Conservation (phyloP, 2,888 invertebrate species). For the Eupithecia pulchellata region DNA sequence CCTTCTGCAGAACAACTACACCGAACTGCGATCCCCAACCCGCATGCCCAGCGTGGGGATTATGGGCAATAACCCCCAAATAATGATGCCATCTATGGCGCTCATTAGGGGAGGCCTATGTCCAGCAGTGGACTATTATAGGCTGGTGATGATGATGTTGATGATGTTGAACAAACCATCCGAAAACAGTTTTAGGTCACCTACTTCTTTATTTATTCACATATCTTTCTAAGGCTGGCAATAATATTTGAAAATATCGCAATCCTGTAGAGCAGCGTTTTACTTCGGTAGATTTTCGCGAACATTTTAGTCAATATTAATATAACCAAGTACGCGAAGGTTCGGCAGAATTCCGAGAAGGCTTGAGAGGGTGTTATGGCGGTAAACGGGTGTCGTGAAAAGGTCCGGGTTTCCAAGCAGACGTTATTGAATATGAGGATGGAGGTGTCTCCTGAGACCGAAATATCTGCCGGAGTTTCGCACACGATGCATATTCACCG, state of each 20-base stretch:
- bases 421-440: conserved; percentile 47
- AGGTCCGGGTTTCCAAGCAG: conserved; percentile 28
- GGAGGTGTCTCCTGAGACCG: conserved; percentile 41
- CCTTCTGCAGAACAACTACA: too few species aligned
- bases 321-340: conserved; percentile 17
- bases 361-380: conserved; percentile 37
- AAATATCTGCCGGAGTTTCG: conserved; percentile 36
- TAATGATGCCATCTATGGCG: too few species aligned
- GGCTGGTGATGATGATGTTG: too few species aligned
- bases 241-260: not conserved
- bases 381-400: conserved; percentile 33
- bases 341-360: conserved; percentile 24
- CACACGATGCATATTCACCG: conserved; percentile 40
- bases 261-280: not conserved
- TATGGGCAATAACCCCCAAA: too few species aligned
- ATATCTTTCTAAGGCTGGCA: not conserved
- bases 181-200: not conserved
- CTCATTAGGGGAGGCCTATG: too few species aligned
- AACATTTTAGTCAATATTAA: conserved; percentile 13
- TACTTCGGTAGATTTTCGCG: not conserved
- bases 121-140: too few species aligned
- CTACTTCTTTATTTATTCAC: not conserved
- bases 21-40: too few species aligned
- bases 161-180: not conserved
- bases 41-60: too few species aligned